These are phyloP conservation scores for Meles meles DNA, from an alignment of 2,113 vertebrate genomes.

Conservation along the genomic window DNA sequence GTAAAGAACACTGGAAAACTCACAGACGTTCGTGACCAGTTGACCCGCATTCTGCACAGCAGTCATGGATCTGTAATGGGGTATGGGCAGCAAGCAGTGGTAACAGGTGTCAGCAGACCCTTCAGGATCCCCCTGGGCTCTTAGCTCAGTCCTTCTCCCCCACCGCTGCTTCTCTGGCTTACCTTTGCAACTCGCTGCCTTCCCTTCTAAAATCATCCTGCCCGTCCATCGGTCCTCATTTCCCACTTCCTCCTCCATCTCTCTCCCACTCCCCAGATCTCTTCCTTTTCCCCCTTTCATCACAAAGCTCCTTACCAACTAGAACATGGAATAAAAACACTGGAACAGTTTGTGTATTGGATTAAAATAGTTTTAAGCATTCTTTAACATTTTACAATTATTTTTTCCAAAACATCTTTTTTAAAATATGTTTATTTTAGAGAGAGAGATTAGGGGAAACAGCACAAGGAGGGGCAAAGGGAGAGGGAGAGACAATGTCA, in stretches of 20 bases:
- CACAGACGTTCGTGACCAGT: background rate
- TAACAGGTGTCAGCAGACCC: background rate
- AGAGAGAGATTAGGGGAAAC: background rate
- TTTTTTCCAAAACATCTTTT: background rate
- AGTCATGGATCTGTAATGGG: rapidly evolving
- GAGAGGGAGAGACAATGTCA: background rate
- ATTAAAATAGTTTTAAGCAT: background rate
- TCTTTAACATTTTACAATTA: background rate
- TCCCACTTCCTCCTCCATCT: rapidly evolving
- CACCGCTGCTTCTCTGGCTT: background rate
- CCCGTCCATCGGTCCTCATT: rapidly evolving
- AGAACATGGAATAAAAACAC: background rate
- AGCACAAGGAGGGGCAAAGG: background rate
- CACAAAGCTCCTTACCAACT: background rate
- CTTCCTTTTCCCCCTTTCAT: background rate
- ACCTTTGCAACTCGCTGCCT: rapidly evolving
- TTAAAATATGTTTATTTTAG: background rate
- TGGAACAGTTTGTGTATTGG: background rate
- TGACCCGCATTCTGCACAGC: background rate
- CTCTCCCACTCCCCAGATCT: rapidly evolving
- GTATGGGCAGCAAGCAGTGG: background rate
- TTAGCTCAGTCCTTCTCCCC: rapidly evolving
- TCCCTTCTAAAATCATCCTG: background rate
- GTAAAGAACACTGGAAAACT: background rate
- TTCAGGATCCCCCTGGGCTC: no score